Conservation (phyloP, 2,888 invertebrate species). For the Pollenia amentaria region DNA sequence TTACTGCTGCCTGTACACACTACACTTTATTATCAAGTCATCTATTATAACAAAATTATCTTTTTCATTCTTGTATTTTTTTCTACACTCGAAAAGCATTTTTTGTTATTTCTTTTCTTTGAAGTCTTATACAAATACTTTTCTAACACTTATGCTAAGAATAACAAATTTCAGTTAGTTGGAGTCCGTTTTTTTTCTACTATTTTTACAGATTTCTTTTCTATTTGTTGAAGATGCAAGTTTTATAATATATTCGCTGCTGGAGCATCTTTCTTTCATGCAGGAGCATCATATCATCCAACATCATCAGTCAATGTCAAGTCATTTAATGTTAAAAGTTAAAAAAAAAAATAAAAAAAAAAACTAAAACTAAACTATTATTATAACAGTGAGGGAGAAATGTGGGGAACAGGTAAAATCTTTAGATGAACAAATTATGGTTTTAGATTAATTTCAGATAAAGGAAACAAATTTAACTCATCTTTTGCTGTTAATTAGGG, state of each 20-base stretch:
- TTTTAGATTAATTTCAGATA: no score
- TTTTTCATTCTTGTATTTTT: constrained; percentile 32
- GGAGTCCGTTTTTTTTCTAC: constrained; percentile 36
- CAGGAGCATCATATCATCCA: constrained; percentile 48
- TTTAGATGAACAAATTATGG: not conserved
- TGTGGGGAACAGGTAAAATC: not conserved
- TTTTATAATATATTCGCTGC: constrained; percentile 54
- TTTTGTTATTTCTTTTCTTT: constrained; percentile 55
- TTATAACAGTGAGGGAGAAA: constrained; percentile 19
- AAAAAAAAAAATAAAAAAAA: constrained; percentile 47
- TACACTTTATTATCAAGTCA: constrained; percentile 70
- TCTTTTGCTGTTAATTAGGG: not conserved
- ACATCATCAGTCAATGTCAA: constrained; percentile 74
- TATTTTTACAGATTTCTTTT: constrained; percentile 4
- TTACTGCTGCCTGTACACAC: constrained; percentile 44
- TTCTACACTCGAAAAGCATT: not conserved
- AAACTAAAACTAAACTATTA: constrained; percentile 12
- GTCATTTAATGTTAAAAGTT: constrained; percentile 72
- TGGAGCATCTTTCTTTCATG: constrained; percentile 43
- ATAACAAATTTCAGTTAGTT: constrained; percentile 67
- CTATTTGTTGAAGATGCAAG: constrained; percentile 23
- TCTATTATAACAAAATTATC: constrained; percentile 71
- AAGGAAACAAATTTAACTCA: not conserved
- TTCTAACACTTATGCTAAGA: constrained; percentile 70
- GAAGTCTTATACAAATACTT: constrained; percentile 70